Evolutionary conservation across 2,113 vertebrate species (phyloP), one percentile per base, ranked within the genome.

Genomic region (Equus quagga): DNA sequence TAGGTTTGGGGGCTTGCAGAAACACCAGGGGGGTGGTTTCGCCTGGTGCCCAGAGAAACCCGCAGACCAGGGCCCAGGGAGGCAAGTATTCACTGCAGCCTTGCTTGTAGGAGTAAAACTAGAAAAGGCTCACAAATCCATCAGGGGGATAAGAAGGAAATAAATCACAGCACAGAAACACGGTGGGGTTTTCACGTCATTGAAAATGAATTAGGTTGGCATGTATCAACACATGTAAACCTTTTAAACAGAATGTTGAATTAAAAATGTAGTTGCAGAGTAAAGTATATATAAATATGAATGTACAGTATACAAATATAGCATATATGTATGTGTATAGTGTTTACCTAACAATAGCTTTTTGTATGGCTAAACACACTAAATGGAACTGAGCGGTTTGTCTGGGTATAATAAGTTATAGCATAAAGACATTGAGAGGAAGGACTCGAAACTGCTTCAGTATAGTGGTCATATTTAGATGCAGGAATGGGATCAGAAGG

Each of bases 271-370:
- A 28, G 13, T 3, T 73, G n/a, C 54, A 62, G 19, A 67, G 51
- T 28, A 33, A 73, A 4, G 44, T 8, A 33, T 5, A 17, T 17
- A 8, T 6, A 21, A 36, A 80, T 51, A 4, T 10, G 13, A 31
- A 13, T 24, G 19, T 18, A 46, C 1, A 4, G 11, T 15, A 11
- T 11, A 12, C 13, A 4, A 3, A 9, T 1, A 5, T 0, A 0
- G 28, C 19, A 1, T 17, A 15, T 36, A 15, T 13, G 12, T n/a
- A 12, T 9, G 1, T 31, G 4, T 17, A 2, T 8, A 0, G 21
- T 73, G 2, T 41, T 10, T 19, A 26, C 8, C 13, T 6, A 18
- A 26, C 4, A 10, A 24, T 10, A 12, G 1, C 12, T 14, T 2
- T 56, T 2, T 21, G 28, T 21, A 1, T 3, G 26, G 3, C 65